Conservation (phyloP, 2,797 vertebrate genomes). For the Sebastes taczanowskii region DNA sequence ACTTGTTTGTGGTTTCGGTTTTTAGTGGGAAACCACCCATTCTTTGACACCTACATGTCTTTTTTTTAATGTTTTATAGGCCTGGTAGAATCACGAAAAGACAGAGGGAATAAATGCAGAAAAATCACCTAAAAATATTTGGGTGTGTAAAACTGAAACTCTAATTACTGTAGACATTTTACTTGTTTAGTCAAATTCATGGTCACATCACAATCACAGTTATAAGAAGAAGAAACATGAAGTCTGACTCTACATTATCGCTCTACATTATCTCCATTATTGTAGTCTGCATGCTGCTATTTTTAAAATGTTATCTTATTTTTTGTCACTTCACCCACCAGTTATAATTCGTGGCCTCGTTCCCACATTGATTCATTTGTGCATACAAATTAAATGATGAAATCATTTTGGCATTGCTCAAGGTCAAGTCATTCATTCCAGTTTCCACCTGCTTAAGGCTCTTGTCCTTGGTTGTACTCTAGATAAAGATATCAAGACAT, state of each 20-base stretch:
- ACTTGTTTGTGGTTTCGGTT: background rate
- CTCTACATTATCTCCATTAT: no score
- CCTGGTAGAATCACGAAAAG: background rate
- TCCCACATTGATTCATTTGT: background rate
- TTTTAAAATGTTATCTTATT: no score
- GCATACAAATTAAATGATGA: background rate
- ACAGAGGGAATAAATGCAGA: fast-evolving
- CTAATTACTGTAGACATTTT: background rate
- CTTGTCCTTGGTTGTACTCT: background rate
- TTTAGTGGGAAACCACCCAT: background rate
- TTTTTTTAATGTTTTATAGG: background rate
- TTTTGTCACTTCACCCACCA: no score
- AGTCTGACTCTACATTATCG: no score
- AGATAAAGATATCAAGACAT: background rate
- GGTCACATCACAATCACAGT: background rate
- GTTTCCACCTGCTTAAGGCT: fast-evolving
- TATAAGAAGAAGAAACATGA: no score
- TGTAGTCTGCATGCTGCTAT: no score
- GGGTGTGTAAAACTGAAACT: no score
- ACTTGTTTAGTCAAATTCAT: background rate
- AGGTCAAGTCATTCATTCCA: background rate
- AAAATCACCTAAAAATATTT: background rate
- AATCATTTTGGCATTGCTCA: background rate
- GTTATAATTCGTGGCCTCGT: background rate
- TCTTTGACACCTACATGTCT: background rate